These are phyloP conservation scores for Arrhamphus sclerolepis DNA, from an alignment of 2,797 vertebrate genomes.

Conservation along the genomic window DNA sequence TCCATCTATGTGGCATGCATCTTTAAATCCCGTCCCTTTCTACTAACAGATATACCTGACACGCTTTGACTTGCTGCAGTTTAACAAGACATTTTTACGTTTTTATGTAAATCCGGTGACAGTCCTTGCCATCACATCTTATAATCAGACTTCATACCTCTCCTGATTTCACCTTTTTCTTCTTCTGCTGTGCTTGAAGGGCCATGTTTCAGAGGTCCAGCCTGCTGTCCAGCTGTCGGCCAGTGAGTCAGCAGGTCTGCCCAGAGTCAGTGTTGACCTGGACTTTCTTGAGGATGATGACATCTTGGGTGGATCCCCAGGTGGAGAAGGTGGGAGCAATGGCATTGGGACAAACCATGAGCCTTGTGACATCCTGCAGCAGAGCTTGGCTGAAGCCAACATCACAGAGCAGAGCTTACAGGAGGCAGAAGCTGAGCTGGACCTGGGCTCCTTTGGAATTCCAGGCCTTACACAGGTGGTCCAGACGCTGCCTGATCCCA, in stretches of 20 bases:
- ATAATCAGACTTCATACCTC: not conserved
- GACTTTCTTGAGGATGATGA: constrained; percentile 98
- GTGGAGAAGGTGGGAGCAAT: constrained; percentile 79
- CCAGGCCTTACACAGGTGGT: constrained; percentile 91
- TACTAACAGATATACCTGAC: constrained; percentile 67
- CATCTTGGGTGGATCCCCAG: constrained; percentile 89
- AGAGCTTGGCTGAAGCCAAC: constrained; percentile 96
- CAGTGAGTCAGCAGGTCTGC: constrained; percentile 79
- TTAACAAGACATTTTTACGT: constrained; percentile 30
- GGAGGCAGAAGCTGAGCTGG: constrained; percentile 93
- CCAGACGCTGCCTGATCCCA: constrained; percentile 82
- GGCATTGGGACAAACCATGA: constrained; percentile 83
- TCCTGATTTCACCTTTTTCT: constrained; percentile 38
- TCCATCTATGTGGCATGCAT: constrained; percentile 70
- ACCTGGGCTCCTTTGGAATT: constrained; percentile 93
- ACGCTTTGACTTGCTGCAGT: constrained; percentile 50
- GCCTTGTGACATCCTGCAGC: constrained; percentile 96
- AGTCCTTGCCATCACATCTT: constrained; percentile 14
- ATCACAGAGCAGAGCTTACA: constrained; percentile 96
- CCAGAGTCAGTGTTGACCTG: constrained; percentile 91
- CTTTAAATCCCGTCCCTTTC: constrained; percentile 53
- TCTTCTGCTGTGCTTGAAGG: constrained; percentile 71
- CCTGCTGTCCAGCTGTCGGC: constrained; percentile 81
- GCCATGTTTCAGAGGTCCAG: constrained; percentile 89
- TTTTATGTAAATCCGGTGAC: constrained; percentile 25